Evolutionary conservation across 2,797 vertebrate genomes (phyloP).

Genomic region (Gymnocypris eckloni): DNA sequence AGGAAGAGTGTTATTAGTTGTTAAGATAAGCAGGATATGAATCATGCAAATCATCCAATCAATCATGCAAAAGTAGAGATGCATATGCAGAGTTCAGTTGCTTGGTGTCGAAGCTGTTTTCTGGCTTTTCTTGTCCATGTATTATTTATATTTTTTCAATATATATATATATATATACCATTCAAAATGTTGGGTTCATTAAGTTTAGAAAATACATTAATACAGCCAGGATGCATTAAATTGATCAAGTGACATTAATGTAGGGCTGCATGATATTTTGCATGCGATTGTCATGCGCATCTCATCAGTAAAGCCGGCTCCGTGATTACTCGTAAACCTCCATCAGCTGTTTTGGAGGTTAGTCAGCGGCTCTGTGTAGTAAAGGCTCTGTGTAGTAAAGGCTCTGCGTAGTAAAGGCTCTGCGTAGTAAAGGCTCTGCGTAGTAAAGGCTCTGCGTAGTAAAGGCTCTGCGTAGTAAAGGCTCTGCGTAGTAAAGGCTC

Average conservation of each 20-base stretch:
- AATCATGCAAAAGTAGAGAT: not conserved
- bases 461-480: too few relatives aligned
- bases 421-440: too few relatives aligned
- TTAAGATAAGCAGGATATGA: not conserved
- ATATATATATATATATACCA: not conserved
- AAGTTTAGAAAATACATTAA: not conserved
- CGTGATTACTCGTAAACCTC: too few relatives aligned
- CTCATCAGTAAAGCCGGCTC: too few relatives aligned
- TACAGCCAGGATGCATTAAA: not conserved
- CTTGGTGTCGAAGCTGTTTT: not conserved
- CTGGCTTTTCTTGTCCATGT: not conserved
- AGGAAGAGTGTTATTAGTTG: constrained; percentile 27
- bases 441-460: too few relatives aligned
- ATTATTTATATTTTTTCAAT: not conserved
- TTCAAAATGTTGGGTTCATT: not conserved
- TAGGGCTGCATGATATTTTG: too few relatives aligned
- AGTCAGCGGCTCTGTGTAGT: too few relatives aligned
- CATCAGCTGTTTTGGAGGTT: too few relatives aligned
- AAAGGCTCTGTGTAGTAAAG: too few relatives aligned
- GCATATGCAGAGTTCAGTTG: not conserved
- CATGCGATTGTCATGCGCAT: too few relatives aligned
- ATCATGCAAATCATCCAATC: not conserved
- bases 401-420: too few relatives aligned
- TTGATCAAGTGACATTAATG: not conserved
- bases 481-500: too few relatives aligned